A percentile compares a stretch with the other conserved stretches of the same genome.
Evolutionary conservation across 2,797 vertebrate species (phyloP).

Genomic region (Pipistrellus kuhlii): DNA sequence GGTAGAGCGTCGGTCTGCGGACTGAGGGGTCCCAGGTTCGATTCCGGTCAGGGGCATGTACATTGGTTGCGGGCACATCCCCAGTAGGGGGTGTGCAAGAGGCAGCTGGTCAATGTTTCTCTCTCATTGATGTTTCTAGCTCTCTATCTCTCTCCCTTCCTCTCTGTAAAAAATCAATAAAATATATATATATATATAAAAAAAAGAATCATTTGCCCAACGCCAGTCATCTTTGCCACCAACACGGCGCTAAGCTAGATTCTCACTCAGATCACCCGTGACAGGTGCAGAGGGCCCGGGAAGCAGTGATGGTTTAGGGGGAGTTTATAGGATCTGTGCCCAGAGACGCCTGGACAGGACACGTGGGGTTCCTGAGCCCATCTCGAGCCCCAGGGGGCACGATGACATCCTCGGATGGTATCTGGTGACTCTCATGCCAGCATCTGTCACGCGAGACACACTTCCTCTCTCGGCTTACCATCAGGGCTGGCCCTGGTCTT

Average conservation of each 20-base stretch:
- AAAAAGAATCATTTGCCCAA: too few species aligned
- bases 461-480: slow-evolving; percentile 80
- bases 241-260: too few species aligned
- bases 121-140: too few species aligned
- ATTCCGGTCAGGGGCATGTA: too few species aligned
- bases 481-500: slow-evolving; percentile 79
- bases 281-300: neutral
- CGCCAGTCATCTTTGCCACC: neutral
- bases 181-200: too few species aligned
- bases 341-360: neutral
- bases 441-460: slow-evolving; percentile 74
- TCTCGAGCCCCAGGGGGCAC: neutral
- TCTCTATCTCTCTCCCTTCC: too few species aligned
- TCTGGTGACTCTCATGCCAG: slow-evolving; percentile 20
- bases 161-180: too few species aligned
- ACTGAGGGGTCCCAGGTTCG: too few species aligned
- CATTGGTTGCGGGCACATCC: too few species aligned
- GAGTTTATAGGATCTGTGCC: neutral
- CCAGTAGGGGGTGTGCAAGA: too few species aligned
- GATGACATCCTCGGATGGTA: slow-evolving; percentile 40
- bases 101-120: too few species aligned
- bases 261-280: neutral
- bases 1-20: too few species aligned
- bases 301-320: neutral
- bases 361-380: neutral